Evolutionary conservation across 1,140 invertebrate species (phyloP).

Genomic region (Caenorhabditis briggsae): DNA sequence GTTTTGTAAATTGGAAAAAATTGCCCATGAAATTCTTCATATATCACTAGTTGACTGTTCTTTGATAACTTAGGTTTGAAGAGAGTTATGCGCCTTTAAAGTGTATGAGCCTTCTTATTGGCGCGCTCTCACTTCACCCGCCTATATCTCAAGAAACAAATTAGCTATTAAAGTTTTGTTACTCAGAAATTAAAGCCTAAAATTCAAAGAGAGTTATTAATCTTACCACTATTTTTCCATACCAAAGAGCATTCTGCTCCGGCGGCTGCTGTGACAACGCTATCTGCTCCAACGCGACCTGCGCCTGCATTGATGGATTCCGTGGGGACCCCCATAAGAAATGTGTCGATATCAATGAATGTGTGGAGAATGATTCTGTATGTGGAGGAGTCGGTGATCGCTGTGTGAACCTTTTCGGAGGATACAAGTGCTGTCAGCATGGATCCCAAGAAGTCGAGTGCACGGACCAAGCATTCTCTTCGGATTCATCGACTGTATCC

Average conservation of each 20-base stretch:
- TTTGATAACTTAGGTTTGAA: no score
- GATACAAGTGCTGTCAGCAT: slow-evolving; percentile 68
- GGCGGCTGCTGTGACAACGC: slow-evolving; percentile 72
- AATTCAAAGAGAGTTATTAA: no score
- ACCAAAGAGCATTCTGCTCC: slow-evolving; percentile 71
- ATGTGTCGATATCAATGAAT: slow-evolving; percentile 72
- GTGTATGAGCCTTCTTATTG: no score
- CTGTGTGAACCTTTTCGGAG: slow-evolving; percentile 70
- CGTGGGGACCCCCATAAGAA: slow-evolving; percentile 67
- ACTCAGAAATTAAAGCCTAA: no score
- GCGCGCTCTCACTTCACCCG: no score
- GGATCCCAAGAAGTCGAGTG: slow-evolving; percentile 68
- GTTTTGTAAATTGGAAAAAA: no score
- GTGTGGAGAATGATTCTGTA: slow-evolving; percentile 66
- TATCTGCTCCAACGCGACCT: slow-evolving; percentile 70
- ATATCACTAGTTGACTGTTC: no score
- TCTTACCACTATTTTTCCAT: slow-evolving; percentile 56
- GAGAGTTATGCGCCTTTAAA: no score
- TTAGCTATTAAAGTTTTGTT: no score
- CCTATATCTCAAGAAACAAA: no score
- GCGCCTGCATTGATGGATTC: slow-evolving; percentile 70
- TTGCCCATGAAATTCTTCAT: no score
- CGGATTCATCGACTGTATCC: slow-evolving; percentile 1
- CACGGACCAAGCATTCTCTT: slow-evolving; percentile 17
- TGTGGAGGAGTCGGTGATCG: slow-evolving; percentile 70